These are phyloP conservation scores for Romanogobio albipinnatus DNA, from an alignment of 2,113 vertebrate species.

Conservation along the genomic window DNA sequence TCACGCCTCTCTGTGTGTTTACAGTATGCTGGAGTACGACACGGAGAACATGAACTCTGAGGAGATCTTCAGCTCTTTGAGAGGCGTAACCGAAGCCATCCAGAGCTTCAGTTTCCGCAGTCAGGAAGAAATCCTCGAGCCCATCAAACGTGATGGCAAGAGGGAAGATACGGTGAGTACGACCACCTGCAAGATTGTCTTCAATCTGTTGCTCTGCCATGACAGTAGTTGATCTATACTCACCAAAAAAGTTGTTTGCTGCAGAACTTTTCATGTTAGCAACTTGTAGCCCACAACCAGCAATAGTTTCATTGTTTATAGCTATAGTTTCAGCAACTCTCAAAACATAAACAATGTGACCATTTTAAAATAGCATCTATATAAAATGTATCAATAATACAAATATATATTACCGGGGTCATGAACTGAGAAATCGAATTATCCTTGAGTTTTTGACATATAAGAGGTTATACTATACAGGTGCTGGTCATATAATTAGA, in stretches of 20 bases:
- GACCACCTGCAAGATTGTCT: not conserved
- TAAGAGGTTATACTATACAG: no score
- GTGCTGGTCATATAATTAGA: no score
- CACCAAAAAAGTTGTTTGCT: not conserved
- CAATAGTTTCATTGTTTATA: not conserved
- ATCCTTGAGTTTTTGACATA: no score
- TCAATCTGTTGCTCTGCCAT: not conserved
- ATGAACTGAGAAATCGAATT: no score
- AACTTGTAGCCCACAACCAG: not conserved
- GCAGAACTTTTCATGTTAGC: not conserved
- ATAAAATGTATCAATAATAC: no score
- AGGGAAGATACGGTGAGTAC: conserved; percentile 83
- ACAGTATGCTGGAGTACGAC: conserved; percentile 90
- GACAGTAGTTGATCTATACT: not conserved
- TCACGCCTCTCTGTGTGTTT: conserved; percentile 4
- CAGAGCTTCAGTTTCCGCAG: conserved; percentile 93
- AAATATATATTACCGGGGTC: no score
- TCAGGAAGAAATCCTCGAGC: conserved; percentile 90
- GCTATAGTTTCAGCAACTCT: not conserved
- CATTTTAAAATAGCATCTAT: not conserved
- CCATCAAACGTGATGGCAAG: conserved; percentile 80
- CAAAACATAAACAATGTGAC: not conserved
- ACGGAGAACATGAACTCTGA: conserved; percentile 94
- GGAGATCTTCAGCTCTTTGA: conserved; percentile 93
- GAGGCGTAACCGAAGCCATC: conserved; percentile 93